phyloP scores from a whole-genome alignment of 2,797 vertebrate species.

The Mastacembelus armatus region DNA sequence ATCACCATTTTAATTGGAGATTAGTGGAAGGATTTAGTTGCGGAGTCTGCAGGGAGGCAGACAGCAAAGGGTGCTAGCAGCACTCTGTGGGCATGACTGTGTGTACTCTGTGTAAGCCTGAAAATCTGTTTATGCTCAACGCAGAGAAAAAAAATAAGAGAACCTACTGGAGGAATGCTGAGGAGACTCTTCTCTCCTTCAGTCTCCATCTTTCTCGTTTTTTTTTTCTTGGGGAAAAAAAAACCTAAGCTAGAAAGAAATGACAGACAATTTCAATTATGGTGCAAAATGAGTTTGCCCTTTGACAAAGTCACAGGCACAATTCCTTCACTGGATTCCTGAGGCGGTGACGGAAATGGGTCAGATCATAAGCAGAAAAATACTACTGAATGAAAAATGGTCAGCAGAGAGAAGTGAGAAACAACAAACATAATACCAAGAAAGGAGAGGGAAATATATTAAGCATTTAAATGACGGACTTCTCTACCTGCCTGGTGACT shows the following conservation, averaged over 20 bases:
- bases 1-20: conserved; percentile 81
- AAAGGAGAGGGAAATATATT: neutral
- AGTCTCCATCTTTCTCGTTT: neutral
- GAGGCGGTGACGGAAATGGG: conserved; percentile 37
- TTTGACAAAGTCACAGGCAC: conserved; percentile 57
- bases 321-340: conserved; percentile 43
- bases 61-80: conserved; percentile 51
- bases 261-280: conserved; percentile 60
- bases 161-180: conserved; percentile 3
- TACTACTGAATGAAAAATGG: conserved; percentile 23
- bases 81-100: conserved; percentile 43
- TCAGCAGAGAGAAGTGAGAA: conserved; percentile 6
- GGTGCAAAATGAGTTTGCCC: conserved; percentile 59
- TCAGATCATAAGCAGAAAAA: conserved; percentile 40
- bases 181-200: conserved; percentile 13
- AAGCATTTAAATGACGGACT: neutral
- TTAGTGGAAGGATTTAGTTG: conserved; percentile 73
- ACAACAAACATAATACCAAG: neutral
- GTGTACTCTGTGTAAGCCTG: conserved; percentile 48
- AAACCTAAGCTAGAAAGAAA: conserved; percentile 42
- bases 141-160: conserved; percentile 11
- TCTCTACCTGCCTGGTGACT: too few relatives aligned
- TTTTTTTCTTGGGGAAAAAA: conserved; percentile 3
- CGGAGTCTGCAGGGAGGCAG: conserved; percentile 51
- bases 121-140: conserved; percentile 43